phyloP scores from a whole-genome alignment of 1,140 invertebrate species.

The Drosophila carrolli region DNA sequence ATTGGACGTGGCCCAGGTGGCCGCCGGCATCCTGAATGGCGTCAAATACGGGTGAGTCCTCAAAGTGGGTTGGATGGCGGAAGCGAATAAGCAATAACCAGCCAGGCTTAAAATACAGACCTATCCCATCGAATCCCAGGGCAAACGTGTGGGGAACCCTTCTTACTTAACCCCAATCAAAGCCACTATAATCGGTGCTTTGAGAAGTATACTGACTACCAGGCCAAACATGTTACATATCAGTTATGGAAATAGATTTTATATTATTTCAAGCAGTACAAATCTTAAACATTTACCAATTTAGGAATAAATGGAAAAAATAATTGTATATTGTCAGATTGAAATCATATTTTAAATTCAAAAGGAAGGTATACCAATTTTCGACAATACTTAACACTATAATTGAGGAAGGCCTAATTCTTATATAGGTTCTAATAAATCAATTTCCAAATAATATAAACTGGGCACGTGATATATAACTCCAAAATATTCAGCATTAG shows the following conservation, averaged over 20 bases:
- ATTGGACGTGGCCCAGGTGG: slow-evolving; percentile 94
- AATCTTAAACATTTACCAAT: no score
- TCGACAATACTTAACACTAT: no score
- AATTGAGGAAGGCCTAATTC: no score
- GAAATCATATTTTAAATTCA: no score
- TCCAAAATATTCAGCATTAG: background rate
- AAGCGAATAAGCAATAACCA: slow-evolving; percentile 70
- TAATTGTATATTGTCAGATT: no score
- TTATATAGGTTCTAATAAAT: no score
- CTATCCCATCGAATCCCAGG: slow-evolving; percentile 19
- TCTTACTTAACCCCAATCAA: background rate
- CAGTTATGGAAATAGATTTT: no score
- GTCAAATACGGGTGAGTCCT: slow-evolving; percentile 90
- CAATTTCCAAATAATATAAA: slow-evolving; percentile 3
- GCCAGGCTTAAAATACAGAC: slow-evolving; percentile 67
- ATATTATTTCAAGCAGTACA: no score
- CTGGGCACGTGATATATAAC: background rate
- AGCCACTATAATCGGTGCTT: background rate
- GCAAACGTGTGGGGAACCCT: slow-evolving; percentile 7
- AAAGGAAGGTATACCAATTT: no score
- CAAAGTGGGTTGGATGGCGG: background rate
- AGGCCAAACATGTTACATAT: background rate
- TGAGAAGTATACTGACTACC: background rate
- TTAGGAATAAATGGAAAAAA: no score
- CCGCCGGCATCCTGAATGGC: slow-evolving; percentile 94